Base-by-base conservation (phyloP, 1,140 invertebrate genomes). In the Aphaenogaster ashmeadi region DNA sequence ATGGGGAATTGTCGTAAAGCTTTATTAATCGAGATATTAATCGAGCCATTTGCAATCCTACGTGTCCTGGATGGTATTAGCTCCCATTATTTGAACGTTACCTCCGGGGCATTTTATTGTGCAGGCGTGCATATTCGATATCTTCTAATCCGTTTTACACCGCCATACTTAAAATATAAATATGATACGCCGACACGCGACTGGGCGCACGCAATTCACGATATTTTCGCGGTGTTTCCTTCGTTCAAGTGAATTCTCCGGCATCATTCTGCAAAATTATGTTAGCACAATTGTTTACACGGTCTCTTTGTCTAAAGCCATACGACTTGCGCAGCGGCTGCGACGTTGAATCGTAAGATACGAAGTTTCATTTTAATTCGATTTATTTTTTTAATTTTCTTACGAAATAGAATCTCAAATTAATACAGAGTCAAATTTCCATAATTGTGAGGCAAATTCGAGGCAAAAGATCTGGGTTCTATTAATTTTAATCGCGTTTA, bases 21-120 rank as follows among this genome's bases (percentile, higher is more conserved):
- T 21, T 74, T 58, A 74, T 74, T 41, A 75, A 21, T 56, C 54
- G n/a, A n/a, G 18, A 56, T 56, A 27, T 44, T 77, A 60, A 78
- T 78, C 56, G 41, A 58, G 6, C 8, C 18, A n/a, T 36, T 52
- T 27, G 13, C 38, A 7, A 78, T 36, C 8, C 38, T 60, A 21
- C 33, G n/a, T 27, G 56, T 47, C 15, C 33, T 41, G 9, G 1
- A 9, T 6, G 11, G 41, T 64, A 44, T 47, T 64, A 64, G 36
- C 18, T 64, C 2, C 1, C 33, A 41, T 75, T 64, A 54, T 38
- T 60, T 18, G 6, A 44, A 38, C 11, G 38, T 44, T 60, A 21
- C 18, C 50, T 44, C 15, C 15, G 41, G 6, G 8, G 4, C n/a
- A 33, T 80, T 83, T 71, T 56, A 36, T 81, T 56, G 21, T 18